Conservation (phyloP, 2,888 invertebrate species). For the Synanthedon myopaeformis region DNA sequence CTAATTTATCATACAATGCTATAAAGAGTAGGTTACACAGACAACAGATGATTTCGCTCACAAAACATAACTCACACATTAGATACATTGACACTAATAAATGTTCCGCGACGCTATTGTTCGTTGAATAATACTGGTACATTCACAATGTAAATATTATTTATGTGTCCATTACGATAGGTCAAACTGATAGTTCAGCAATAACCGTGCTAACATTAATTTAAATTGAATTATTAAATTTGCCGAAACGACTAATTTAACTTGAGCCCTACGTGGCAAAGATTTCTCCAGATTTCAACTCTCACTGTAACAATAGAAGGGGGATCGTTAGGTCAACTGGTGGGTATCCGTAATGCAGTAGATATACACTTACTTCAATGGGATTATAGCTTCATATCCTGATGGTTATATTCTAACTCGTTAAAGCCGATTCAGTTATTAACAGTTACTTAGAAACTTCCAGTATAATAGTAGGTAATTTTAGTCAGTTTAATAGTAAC, state of each 20-base stretch:
- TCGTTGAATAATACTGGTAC: constrained; percentile 13
- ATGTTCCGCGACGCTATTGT: constrained; percentile 22
- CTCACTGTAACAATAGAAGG: neutral
- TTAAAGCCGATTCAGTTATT: neutral
- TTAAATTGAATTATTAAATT: constrained; percentile 26
- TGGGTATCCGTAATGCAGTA: constrained; percentile 11
- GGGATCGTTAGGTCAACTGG: constrained; percentile 5
- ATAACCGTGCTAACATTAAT: constrained; percentile 22
- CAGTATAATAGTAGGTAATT: no score
- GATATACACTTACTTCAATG: constrained; percentile 15
- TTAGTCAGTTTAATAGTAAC: no score
- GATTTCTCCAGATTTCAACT: no score
- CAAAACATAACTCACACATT: neutral
- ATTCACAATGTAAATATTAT: constrained; percentile 22
- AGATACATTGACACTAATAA: constrained; percentile 18
- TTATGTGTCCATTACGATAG: constrained; percentile 21
- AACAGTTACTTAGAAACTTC: neutral
- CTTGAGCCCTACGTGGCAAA: constrained; percentile 4
- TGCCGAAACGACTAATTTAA: constrained; percentile 10
- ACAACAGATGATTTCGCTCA: neutral
- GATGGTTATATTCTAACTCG: constrained; percentile 6
- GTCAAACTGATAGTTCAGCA: constrained; percentile 18
- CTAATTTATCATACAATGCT: neutral
- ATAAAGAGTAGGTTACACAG: neutral
- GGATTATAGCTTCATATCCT: constrained; percentile 19